A percentile compares a stretch with the other conserved stretches of the same genome.
Evolutionary conservation across 2,797 vertebrate genomes (phyloP).

Genomic region (Hybognathus amarus): DNA sequence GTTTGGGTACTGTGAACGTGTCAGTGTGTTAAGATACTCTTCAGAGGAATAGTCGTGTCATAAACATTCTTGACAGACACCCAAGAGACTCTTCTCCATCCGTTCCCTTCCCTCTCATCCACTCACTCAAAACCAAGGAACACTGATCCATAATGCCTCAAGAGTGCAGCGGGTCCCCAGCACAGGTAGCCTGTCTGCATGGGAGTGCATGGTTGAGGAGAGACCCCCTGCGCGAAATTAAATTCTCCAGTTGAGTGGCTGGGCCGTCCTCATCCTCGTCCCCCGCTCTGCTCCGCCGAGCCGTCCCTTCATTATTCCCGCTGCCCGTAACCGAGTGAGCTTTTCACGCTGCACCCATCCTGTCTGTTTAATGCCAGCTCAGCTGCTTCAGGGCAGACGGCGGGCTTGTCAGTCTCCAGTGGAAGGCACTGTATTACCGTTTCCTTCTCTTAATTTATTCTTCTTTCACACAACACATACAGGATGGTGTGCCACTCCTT

Average conservation of each 20-base stretch:
- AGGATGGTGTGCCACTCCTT: constrained; percentile 12
- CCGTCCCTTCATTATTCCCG: constrained; percentile 89
- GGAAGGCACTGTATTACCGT: constrained; percentile 41
- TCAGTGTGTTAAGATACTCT: not conserved
- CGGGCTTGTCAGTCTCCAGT: constrained; percentile 75
- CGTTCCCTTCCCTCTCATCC: constrained; percentile 20
- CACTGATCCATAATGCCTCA: constrained; percentile 33
- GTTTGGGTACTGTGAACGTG: not conserved
- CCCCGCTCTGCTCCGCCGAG: constrained; percentile 74
- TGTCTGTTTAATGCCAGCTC: constrained; percentile 89
- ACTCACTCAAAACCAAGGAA: constrained; percentile 15
- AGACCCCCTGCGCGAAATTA: constrained; percentile 85
- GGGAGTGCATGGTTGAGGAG: constrained; percentile 55
- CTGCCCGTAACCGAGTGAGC: constrained; percentile 83
- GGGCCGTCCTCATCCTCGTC: constrained; percentile 74
- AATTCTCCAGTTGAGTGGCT: constrained; percentile 91
- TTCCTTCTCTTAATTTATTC: constrained; percentile 37
- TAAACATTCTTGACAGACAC: constrained; percentile 17
- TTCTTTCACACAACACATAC: constrained; percentile 10
- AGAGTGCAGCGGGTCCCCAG: constrained; percentile 1
- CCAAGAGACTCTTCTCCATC: constrained; percentile 21
- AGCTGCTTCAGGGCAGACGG: constrained; percentile 76
- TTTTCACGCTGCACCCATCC: constrained; percentile 74
- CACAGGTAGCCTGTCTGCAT: constrained; percentile 57
- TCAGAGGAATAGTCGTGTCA: not conserved